phyloP scores from a whole-genome alignment of 2,797 vertebrate genomes.

The Babyrousa celebensis region DNA sequence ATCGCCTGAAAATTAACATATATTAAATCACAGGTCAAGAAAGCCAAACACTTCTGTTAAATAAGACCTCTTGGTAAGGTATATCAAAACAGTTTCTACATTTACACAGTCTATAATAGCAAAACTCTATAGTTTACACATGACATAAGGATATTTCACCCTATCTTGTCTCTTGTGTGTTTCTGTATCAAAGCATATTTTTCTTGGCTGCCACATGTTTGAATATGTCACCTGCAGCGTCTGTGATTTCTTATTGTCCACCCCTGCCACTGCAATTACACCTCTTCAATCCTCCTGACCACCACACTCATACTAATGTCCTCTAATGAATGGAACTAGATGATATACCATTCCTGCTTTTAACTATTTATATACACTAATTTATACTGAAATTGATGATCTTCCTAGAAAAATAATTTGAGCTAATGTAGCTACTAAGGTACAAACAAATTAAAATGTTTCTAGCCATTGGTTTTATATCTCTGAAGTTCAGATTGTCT shows the following conservation, averaged over 20 bases:
- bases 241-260: background rate
- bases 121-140: background rate
- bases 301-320: background rate
- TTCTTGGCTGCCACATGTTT: background rate
- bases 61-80: background rate
- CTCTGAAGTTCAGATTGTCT: background rate
- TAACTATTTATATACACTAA: background rate
- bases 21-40: background rate
- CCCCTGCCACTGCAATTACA: background rate
- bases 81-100: background rate
- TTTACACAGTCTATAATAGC: background rate
- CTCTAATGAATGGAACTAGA: background rate
- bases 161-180: background rate
- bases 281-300: background rate
- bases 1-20: background rate
- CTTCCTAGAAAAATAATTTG: background rate
- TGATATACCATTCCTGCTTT: background rate
- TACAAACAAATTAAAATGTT: background rate
- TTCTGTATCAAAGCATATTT: slow-evolving; percentile 1
- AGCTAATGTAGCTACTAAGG: background rate
- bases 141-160: background rate
- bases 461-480: background rate
- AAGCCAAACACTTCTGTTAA: slow-evolving; percentile 15
- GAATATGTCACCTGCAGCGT: background rate
- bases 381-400: background rate